Conservation (phyloP, 2,113 vertebrate genomes). For the Mohoua ochrocephala region DNA sequence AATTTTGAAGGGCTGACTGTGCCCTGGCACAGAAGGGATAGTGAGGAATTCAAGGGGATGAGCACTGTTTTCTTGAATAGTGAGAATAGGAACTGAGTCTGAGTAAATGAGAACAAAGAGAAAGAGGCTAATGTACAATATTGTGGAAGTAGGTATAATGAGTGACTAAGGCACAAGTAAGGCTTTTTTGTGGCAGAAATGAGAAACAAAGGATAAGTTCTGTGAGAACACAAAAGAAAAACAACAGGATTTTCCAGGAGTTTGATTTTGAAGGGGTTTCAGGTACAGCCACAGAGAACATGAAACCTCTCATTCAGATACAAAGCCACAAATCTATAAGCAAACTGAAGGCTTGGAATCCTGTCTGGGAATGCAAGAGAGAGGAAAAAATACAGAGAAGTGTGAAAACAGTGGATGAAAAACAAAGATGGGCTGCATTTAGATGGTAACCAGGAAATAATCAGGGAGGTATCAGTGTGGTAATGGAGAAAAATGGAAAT, state of each 20-base stretch:
- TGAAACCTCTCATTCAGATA: not conserved
- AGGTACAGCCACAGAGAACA: not conserved
- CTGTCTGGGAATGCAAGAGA: not conserved
- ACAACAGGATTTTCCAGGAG: not conserved
- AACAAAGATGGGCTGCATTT: not conserved
- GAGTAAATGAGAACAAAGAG: not conserved
- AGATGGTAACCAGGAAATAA: not conserved
- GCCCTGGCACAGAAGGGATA: not conserved
- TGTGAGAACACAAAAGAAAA: not conserved
- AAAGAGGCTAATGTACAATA: not conserved
- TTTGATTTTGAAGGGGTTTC: not conserved
- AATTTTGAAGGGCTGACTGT: not conserved
- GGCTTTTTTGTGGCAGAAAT: not conserved
- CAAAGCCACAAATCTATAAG: not conserved
- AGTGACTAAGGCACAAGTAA: not conserved
- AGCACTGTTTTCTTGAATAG: not conserved
- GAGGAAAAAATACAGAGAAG: not conserved
- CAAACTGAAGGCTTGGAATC: not conserved
- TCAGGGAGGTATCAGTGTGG: not conserved
- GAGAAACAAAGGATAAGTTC: not conserved
- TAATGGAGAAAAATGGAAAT: not conserved
- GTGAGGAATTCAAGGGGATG: not conserved
- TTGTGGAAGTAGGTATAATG: not conserved
- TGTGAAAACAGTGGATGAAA: not conserved
- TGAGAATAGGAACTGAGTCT: not conserved